Conservation (phyloP, 2,113 vertebrate genomes). For the Paramisgurnus dabryanus region DNA sequence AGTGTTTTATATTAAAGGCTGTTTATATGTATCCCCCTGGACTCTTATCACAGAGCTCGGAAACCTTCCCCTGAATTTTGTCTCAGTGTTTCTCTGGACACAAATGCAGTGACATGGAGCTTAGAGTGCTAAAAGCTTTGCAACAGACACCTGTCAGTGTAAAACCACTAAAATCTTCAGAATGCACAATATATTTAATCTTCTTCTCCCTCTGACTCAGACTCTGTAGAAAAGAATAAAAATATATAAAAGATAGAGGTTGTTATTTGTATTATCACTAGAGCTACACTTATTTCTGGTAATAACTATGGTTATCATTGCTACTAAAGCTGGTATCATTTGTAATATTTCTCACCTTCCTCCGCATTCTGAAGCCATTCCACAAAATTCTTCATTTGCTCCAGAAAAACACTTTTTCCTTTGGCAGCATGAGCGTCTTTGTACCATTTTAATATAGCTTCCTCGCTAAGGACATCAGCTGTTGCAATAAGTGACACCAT, state of each 20-base stretch:
- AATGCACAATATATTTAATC: constrained; percentile 65
- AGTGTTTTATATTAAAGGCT: constrained; percentile 57
- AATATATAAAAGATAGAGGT: constrained; percentile 14
- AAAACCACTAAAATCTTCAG: constrained; percentile 1
- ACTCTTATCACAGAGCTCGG: constrained; percentile 70
- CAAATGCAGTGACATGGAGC: constrained; percentile 72
- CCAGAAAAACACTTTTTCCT: constrained; percentile 91
- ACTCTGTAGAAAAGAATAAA: constrained; percentile 73
- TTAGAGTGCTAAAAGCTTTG: constrained; percentile 60
- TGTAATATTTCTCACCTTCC: constrained; percentile 76
- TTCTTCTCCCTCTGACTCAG: constrained; percentile 87
- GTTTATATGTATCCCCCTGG: constrained; percentile 65
- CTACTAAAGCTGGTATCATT: not conserved
- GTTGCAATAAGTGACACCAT: not conserved
- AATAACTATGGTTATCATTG: not conserved
- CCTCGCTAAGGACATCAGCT: constrained; percentile 92
- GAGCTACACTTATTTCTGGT: not conserved
- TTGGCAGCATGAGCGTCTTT: constrained; percentile 88
- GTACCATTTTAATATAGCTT: constrained; percentile 90
- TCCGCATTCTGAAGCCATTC: constrained; percentile 93
- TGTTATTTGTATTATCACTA: constrained; percentile 11
- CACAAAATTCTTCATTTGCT: constrained; percentile 95
- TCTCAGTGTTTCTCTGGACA: constrained; percentile 71
- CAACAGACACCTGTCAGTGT: constrained; percentile 16
- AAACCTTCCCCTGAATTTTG: constrained; percentile 75